phyloP scores from a whole-genome alignment of 2,113 vertebrate genomes.

The Corythaixoides concolor region DNA sequence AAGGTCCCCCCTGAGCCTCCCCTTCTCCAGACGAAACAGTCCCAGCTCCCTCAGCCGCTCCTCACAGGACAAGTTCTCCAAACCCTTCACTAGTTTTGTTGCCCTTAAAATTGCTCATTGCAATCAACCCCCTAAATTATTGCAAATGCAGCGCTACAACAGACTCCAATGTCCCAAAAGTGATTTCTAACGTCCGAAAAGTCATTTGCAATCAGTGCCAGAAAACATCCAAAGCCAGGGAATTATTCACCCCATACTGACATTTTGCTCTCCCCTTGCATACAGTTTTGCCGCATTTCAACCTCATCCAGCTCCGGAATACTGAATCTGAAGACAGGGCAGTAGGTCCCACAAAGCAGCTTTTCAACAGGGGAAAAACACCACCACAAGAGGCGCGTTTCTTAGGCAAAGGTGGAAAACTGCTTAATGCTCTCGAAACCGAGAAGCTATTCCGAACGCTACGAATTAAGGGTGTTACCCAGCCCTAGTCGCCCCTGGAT shows the following conservation, averaged over 20 bases:
- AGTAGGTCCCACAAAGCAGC: not conserved
- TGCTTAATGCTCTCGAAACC: not conserved
- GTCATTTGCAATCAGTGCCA: not conserved
- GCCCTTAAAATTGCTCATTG: no score
- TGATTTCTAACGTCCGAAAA: no score
- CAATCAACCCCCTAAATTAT: not conserved
- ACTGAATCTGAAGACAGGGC: not conserved
- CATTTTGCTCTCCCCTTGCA: not conserved
- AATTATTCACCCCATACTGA: not conserved
- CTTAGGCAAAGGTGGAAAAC: not conserved
- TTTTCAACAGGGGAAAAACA: not conserved
- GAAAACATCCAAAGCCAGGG: not conserved
- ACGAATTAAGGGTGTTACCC: accelerated
- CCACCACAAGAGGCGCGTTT: not conserved
- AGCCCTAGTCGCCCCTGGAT: accelerated
- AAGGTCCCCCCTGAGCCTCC: no score
- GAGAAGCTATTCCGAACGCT: accelerated
- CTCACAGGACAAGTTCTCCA: no score
- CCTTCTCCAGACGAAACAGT: no score
- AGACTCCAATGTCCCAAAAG: not conserved
- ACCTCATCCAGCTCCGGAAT: accelerated
- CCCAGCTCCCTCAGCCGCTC: no score
- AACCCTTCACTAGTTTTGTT: no score
- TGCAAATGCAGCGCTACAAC: not conserved
- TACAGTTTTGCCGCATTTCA: not conserved